Evolutionary conservation across 2,113 vertebrate genomes (phyloP), one percentile per base, ranked within the genome.

Genomic region (Vicugna pacos): DNA sequence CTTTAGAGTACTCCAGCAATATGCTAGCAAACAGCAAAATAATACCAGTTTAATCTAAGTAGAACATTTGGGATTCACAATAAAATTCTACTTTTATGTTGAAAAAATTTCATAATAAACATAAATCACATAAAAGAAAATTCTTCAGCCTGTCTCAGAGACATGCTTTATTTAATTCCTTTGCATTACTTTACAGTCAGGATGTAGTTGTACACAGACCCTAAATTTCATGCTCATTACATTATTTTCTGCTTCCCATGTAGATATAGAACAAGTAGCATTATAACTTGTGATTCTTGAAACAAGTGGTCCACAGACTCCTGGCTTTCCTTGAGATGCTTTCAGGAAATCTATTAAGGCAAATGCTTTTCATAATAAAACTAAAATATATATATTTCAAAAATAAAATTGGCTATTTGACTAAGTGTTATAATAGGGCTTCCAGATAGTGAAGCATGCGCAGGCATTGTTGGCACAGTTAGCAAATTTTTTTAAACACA

Each of bases 341-440:
- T 52, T 81, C 22, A 75, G 58, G 65, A 86, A 73, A 28, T 65
- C 15, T 12, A 0, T 15, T 30, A 70, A 32, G 32, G n/a, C 38
- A 79, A 65, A 42, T 2, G 54, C n/a, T 90, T 67, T 92, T n/a
- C 30, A 83, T 72, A 52, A 62, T 30, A 46, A 91, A 62, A 42
- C 38, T 42, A 42, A 42, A 42, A 42, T 42, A 42, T 42, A 42
- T 42, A 42, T 42, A 42, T 42, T 42, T 42, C 22, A 22, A 81
- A 73, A 67, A 77, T n/a, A 60, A 75, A 82, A 76, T 28, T 32
- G 75, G 58, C n/a, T 69, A 24, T 58, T 56, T 87, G 67, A 58
- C 32, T 54, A 60, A 69, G 20, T 93, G 28, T 96, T 93, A 86
- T 75, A 93, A 60, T 20, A 64, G 20, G 11, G 62, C 93, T 90